Conservation (phyloP, 2,888 invertebrate genomes). For the Pachliopta kotzebuea region DNA sequence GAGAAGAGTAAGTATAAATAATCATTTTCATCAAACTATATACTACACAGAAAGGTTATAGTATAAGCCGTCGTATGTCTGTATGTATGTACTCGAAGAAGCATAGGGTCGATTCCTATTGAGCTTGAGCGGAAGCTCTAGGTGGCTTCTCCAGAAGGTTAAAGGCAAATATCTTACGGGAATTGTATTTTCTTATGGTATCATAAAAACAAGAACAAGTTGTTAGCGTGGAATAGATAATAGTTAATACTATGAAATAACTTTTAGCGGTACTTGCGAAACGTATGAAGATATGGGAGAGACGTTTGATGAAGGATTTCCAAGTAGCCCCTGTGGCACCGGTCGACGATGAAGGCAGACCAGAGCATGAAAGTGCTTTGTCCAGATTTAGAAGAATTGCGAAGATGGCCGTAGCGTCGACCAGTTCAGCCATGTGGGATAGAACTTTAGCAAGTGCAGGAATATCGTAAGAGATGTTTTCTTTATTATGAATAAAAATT, state of each 20-base stretch:
- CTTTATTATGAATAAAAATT: background rate
- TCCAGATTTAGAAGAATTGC: conserved; percentile 88
- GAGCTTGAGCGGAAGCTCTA: too few relatives aligned
- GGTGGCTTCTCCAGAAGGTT: too few relatives aligned
- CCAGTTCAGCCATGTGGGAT: conserved; percentile 87
- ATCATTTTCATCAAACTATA: background rate
- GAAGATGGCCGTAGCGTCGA: conserved; percentile 85
- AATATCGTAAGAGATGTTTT: conserved; percentile 67
- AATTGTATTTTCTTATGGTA: too few relatives aligned
- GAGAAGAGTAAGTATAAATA: conserved; percentile 83
- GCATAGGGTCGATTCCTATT: too few relatives aligned
- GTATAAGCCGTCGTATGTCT: too few relatives aligned
- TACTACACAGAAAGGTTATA: too few relatives aligned
- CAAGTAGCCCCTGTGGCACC: conserved; percentile 88
- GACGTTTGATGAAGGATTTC: conserved; percentile 93
- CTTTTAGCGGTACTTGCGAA: conserved; percentile 85
- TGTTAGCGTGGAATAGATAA: too few relatives aligned
- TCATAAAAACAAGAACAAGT: too few relatives aligned
- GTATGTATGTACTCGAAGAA: too few relatives aligned
- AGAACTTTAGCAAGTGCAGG: conserved; percentile 83
- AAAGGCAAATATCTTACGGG: too few relatives aligned
- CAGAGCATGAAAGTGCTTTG: conserved; percentile 79
- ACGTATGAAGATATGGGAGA: conserved; percentile 91
- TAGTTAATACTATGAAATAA: too few relatives aligned
- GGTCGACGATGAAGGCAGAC: conserved; percentile 78